Evolutionary conservation across 2,888 invertebrate species (phyloP), one percentile per base, ranked within the genome.

Genomic region (Pseudanteris insignis): DNA sequence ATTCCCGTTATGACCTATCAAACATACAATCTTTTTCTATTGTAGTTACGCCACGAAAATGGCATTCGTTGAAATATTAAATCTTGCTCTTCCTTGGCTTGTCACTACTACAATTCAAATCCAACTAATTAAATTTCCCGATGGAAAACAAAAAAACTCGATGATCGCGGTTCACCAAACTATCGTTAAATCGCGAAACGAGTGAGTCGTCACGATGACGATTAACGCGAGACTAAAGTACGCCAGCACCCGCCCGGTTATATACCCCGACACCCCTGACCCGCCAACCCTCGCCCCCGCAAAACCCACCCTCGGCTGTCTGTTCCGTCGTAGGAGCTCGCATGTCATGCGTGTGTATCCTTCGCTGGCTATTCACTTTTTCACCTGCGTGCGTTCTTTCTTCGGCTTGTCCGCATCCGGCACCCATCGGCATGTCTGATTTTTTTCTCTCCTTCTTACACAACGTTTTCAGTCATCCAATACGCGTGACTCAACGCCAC

Each of bases 281-380:
- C 77, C 75, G 77, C 77, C 74, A 75, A 75, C 73, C 71, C 73
- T 76, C 78, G 78, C 78, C 75, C 70, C 77, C 78, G 78, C 78
- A 74, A 59, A 74, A 67, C 70, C 67, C 67, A 68, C 69, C 68
- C 66, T 59, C 54, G 53, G 53, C 64, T 44, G 61, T 63, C 64
- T 67, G 64, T 65, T 63, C 67, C 65, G 54, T 59, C 40, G 43
- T 65, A 57, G 47, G 59, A 46, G 62, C 64, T 64, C 64, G 61
- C 61, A 46, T 55, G 60, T 60, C 48, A 48, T 51, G 51, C 51
- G 43, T 57, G 50, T 28, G 43, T 48, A 48, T 61, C 65, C 43
- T 67, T 67, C 47, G 61, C 58, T 57, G 37, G 40, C 64, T 48
- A 53, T 59, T 62, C 59, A 60, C 34, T 60, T 46, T 63, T 61